Evolutionary conservation across 2,113 vertebrate species (phyloP).

Genomic region (Circaetus gallicus): DNA sequence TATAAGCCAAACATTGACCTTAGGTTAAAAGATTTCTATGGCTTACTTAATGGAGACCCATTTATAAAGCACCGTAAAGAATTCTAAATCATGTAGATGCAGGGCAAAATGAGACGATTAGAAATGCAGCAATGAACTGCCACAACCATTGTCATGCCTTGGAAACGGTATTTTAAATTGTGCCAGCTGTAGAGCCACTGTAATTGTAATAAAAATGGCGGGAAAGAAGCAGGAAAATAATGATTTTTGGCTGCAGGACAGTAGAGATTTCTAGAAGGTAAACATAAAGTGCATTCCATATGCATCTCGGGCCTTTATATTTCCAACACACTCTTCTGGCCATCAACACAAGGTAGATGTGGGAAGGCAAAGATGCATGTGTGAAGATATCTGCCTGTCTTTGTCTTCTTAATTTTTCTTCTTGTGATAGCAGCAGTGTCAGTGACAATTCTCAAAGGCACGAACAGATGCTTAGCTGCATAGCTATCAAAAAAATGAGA

Average conservation of each 20-base stretch:
- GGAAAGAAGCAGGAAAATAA: background rate
- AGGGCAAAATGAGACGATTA: slow-evolving; percentile 4
- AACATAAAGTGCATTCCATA: background rate
- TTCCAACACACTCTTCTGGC: background rate
- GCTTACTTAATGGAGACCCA: background rate
- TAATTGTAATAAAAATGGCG: background rate
- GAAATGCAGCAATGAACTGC: slow-evolving; percentile 29
- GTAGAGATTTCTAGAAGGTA: background rate
- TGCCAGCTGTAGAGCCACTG: background rate
- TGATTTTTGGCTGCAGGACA: background rate
- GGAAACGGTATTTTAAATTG: slow-evolving; percentile 17
- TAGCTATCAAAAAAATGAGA: background rate
- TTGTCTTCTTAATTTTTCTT: background rate
- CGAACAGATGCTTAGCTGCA: background rate
- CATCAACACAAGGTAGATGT: background rate
- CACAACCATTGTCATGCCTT: background rate
- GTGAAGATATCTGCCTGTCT: background rate
- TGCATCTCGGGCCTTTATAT: background rate
- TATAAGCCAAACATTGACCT: slow-evolving; percentile 28
- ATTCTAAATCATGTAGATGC: slow-evolving; percentile 18
- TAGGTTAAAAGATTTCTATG: slow-evolving; percentile 34
- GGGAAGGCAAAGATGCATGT: background rate
- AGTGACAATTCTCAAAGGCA: background rate
- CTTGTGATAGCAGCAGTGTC: background rate
- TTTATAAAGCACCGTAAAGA: slow-evolving; percentile 18